phyloP scores from a whole-genome alignment of 2,888 invertebrate species.

The Cerceris ruficornis region DNA sequence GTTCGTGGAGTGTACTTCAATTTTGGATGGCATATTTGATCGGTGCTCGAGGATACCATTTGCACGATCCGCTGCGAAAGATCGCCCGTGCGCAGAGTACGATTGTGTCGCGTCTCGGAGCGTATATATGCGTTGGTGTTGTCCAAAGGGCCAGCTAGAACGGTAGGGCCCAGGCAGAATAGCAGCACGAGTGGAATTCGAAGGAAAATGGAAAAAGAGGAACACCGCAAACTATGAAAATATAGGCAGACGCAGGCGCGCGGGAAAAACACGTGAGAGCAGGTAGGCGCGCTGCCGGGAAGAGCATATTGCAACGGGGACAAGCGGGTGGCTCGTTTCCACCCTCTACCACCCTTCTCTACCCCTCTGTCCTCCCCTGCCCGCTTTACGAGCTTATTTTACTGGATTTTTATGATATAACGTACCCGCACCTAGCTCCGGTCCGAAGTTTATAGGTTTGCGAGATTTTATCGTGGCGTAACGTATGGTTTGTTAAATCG shows the following conservation, averaged over 20 bases:
- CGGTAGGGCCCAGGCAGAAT: too few species aligned
- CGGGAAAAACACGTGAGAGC: slow-evolving; percentile 28
- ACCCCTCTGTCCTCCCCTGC: slow-evolving; percentile 38
- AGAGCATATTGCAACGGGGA: slow-evolving; percentile 38
- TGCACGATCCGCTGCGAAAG: too few species aligned
- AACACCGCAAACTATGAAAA: not conserved
- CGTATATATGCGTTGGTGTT: too few species aligned
- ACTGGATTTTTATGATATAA: slow-evolving; percentile 82
- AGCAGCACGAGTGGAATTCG: too few species aligned
- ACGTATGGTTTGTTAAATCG: slow-evolving; percentile 82
- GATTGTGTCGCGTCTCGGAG: too few species aligned
- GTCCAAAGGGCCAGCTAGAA: too few species aligned
- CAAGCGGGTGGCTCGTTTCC: slow-evolving; percentile 9
- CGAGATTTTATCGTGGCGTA: slow-evolving; percentile 80
- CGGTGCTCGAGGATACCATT: too few species aligned
- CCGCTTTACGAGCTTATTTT: slow-evolving; percentile 81
- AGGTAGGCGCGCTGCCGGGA: slow-evolving; percentile 30
- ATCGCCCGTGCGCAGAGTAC: too few species aligned
- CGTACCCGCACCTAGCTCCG: slow-evolving; percentile 76
- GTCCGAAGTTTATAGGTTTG: slow-evolving; percentile 80
- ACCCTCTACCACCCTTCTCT: slow-evolving; percentile 16
- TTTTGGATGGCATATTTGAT: too few species aligned
- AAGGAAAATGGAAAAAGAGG: too few species aligned
- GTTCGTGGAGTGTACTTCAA: too few species aligned
- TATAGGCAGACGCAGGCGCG: slow-evolving; percentile 18